Conservation (phyloP, 2,797 vertebrate genomes). For the Pipistrellus pipistrellus region DNA sequence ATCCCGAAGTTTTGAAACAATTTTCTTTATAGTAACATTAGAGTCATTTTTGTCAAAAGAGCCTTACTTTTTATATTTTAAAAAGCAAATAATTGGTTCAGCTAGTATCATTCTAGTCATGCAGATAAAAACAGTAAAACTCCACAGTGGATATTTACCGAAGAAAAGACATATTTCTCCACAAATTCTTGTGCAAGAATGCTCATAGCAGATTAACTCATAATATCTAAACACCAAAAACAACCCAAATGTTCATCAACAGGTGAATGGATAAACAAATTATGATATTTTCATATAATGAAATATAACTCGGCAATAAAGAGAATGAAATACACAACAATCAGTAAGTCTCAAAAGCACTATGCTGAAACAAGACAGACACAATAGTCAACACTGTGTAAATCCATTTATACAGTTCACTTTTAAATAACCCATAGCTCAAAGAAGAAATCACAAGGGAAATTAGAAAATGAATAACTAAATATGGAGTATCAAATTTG, state of each 20-base stretch:
- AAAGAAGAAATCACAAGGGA: conserved; percentile 52
- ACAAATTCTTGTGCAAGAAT: background rate
- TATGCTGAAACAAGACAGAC: background rate
- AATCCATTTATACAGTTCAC: background rate
- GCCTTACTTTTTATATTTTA: conserved; percentile 45
- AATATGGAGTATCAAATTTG: conserved; percentile 3
- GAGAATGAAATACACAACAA: background rate
- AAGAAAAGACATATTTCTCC: background rate
- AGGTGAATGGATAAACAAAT: background rate
- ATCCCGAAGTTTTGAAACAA: background rate
- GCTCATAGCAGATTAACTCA: background rate
- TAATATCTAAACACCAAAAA: background rate
- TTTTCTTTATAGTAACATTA: background rate
- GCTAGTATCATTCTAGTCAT: background rate
- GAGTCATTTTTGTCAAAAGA: background rate
- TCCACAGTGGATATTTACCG: background rate
- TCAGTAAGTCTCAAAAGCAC: background rate
- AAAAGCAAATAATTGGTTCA: background rate
- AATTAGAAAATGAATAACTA: conserved; percentile 48
- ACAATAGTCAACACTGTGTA: background rate
- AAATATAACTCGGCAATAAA: background rate
- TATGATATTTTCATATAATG: background rate
- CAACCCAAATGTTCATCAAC: background rate
- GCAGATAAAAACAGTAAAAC: background rate
- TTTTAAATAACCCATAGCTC: background rate